Evolutionary conservation across 2,888 invertebrate species (phyloP), one percentile per base, ranked within the genome.

Genomic region (Drosophila mimetica): DNA sequence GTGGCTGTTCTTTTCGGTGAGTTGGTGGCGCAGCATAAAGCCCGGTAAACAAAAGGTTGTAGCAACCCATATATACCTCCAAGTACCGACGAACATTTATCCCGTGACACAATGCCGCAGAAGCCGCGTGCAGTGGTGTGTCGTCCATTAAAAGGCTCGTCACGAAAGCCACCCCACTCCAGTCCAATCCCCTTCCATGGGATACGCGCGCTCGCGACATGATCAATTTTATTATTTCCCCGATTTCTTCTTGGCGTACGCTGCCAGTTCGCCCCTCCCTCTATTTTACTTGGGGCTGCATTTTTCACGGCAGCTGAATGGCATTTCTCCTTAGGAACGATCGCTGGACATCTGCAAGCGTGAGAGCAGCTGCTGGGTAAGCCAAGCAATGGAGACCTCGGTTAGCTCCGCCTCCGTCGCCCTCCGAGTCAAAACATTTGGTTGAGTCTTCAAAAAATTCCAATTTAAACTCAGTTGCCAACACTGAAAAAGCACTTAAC

Each of bases 361-460:
- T 34, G 44, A 51, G 54, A 55, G 73, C 75, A 72, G 75, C 75
- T 76, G 76, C 75, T 72, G 74, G 74, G 1, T 25, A 25, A 25
- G 44, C 28, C 20, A 2, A 77, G 83, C 79, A 89, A 89, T 89
- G 90, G 89, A 89, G 89, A 69, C 76, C 42, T 50, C 30, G 39
- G 57, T 66, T 79, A 54, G 80, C 89, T 74, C 89, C 89, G 89
- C 89, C 89, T 80, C 75, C 61, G 70, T 58, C 66, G 69, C 25
- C 46, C 28, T 8, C 32, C 72, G 63, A 86, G 78, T 86, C 79
- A 80, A 86, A 84, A 80, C 79, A 71, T 65, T 80, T 83, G 73
- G 70, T 74, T 71, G 77, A 76, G 73, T 79, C 69, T 51, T 64
- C 51, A 53, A 54, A 57, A 61, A 54, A 76, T 75, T 59, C 53